Evolutionary conservation across 1,140 invertebrate species (phyloP), one percentile per base, ranked within the genome.

Genomic region (Polyergus mexicanus): DNA sequence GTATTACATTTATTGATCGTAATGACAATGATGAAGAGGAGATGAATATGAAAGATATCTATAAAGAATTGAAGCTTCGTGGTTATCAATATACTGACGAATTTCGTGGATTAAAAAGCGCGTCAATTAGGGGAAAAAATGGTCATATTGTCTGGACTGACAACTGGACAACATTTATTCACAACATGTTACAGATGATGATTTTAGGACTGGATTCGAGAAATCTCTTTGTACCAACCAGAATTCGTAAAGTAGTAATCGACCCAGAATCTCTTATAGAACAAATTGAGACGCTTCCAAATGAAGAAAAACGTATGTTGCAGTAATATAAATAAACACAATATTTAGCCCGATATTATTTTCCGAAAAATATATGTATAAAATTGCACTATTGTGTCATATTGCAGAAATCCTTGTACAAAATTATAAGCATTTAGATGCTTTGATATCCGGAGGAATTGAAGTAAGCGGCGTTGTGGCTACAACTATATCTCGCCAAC

Each of bases 381-480:
- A 32, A 32, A 32, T 16, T 32, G 13, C 28, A 1, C 16, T 32
- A 32, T 32, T 62, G 16, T 54, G 25, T 16, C 11, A 25, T 71
- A 60, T 19, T 38, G 6, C 69, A 93, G 92, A 86, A 51, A 95
- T 96, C 11, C 94, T 95, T 11, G 94, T 95, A 56, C 95, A 95
- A 92, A 92, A 95, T 5, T 94, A 95, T 32, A 95, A 95, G 41
- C 93, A 95, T 0, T 87, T 92, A 0, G 93, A 94, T 47, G 38
- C 92, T 66, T 74, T 96, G 87, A 71, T 92, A 19, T 96, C 97
- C 80, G 98, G 98, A 68, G 98, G 98, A 78, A 97, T 99, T 22
- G 97, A 98, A 95, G 96, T 99, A 38, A 96, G 96, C 85, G 98
- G 98, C 62, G 94, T 99, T 0, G 97, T 97, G 89, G 97, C 98